Percentiles rank a stretch among this genome's conserved stretches.
Conservation (phyloP, 1,140 invertebrate genomes). For the Luehdorfia chinensis region DNA sequence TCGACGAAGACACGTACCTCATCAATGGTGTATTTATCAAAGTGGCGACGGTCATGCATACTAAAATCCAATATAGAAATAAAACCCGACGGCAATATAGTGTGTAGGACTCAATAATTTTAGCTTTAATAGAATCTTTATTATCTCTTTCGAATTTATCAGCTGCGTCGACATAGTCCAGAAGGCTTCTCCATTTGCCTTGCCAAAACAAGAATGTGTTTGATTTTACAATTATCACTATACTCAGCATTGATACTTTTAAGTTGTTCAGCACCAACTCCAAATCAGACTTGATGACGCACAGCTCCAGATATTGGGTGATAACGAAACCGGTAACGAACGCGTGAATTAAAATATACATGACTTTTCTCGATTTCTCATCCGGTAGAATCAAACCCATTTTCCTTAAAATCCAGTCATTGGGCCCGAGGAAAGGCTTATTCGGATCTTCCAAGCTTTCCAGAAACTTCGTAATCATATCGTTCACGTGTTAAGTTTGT, state of each 20-base stretch:
- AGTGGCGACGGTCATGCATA: constrained; percentile 42
- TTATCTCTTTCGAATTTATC: constrained; percentile 52
- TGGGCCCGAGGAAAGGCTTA: constrained; percentile 45
- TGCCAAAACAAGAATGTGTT: constrained; percentile 55
- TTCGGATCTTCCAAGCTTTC: constrained; percentile 39
- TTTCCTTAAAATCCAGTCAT: constrained; percentile 52
- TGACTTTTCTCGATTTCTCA: constrained; percentile 26
- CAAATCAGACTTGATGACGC: constrained; percentile 49
- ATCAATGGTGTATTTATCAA: constrained; percentile 38
- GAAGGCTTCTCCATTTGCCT: constrained; percentile 42
- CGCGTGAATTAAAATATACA: constrained; percentile 42
- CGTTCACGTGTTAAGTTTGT: not conserved
- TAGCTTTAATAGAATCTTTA: constrained; percentile 24
- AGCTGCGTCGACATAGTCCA: constrained; percentile 51
- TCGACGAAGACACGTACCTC: constrained; percentile 37
- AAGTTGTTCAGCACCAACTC: constrained; percentile 53
- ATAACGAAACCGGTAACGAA: constrained; percentile 45
- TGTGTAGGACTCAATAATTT: constrained; percentile 48
- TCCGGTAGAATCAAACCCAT: constrained; percentile 54
- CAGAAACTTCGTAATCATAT: constrained; percentile 44
- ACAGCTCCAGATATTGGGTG: constrained; percentile 55
- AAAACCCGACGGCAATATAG: constrained; percentile 49
- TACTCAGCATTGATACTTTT: constrained; percentile 60
- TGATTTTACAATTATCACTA: constrained; percentile 50
- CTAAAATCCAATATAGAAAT: constrained; percentile 51